Evolutionary conservation across 53 echinoderm and acorn worm genomes (phyloP).

Genomic region (Apostichopus leukothele): DNA sequence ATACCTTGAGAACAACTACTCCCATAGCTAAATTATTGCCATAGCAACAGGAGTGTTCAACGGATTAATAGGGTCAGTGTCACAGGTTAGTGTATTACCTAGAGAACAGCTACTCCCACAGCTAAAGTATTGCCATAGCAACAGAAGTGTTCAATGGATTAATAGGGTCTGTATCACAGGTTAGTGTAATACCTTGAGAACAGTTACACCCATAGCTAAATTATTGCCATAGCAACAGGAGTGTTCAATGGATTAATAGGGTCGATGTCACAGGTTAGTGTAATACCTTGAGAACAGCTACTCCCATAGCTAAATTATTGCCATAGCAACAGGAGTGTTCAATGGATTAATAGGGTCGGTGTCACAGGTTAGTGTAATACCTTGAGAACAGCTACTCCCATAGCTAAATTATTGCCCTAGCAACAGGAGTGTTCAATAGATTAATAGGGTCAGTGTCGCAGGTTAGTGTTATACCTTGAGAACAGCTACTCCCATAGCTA

Average conservation of each 20-base stretch:
- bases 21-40: too few species aligned
- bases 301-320: too few species aligned
- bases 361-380: constrained; percentile 63
- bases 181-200: constrained; percentile 5
- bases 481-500: too few species aligned
- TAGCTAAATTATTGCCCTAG: too few species aligned
- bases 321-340: constrained; percentile 73
- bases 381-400: too few species aligned
- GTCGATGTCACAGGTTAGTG: constrained; percentile 72
- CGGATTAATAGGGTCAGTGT: constrained; percentile 78
- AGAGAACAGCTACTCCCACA: too few species aligned
- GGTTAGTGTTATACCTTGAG: constrained; percentile 43
- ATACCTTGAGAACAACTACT: background rate
- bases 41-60: constrained; percentile 78
- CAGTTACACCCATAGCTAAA: too few species aligned
- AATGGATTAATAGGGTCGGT: constrained; percentile 85
- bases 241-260: constrained; percentile 91
- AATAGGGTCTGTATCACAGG: constrained; percentile 82
- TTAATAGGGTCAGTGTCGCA: constrained; percentile 80
- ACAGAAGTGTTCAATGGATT: constrained; percentile 79
- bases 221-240: constrained; percentile 63
- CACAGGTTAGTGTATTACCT: constrained; percentile 61
- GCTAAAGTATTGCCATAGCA: too few species aligned
- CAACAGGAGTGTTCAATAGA: constrained; percentile 71
- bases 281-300: background rate